phyloP scores from a whole-genome alignment of 2,888 invertebrate genomes.

The Campoplex nolae region DNA sequence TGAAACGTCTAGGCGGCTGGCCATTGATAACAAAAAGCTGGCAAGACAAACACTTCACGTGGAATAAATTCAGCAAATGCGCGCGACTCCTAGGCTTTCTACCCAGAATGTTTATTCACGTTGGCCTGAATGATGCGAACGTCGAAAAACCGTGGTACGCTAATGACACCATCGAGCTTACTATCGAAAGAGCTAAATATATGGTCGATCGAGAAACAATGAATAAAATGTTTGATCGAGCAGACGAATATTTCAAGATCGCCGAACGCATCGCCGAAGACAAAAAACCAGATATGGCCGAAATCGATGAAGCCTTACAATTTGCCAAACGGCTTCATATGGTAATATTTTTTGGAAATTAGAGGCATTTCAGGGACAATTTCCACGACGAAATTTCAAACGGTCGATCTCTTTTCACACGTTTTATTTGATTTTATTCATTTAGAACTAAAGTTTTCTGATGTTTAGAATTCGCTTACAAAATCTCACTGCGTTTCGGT shows the following conservation, averaged over 20 bases:
- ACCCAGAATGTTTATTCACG: constrained; percentile 71
- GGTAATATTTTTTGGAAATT: constrained; percentile 36
- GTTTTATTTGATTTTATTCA: too few species aligned
- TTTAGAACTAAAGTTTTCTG: too few species aligned
- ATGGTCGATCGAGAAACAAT: constrained; percentile 48
- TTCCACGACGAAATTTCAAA: background rate
- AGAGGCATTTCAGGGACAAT: too few species aligned
- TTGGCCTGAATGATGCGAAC: constrained; percentile 70
- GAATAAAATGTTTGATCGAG: constrained; percentile 46
- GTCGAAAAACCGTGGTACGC: constrained; percentile 65
- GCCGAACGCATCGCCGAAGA: constrained; percentile 56
- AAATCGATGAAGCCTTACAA: constrained; percentile 64
- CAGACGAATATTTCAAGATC: constrained; percentile 61
- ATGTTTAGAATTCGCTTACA: too few species aligned
- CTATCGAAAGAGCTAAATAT: constrained; percentile 66
- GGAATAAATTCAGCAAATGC: constrained; percentile 71
- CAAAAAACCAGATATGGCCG: constrained; percentile 46
- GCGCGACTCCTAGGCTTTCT: constrained; percentile 70
- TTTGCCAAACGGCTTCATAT: constrained; percentile 58
- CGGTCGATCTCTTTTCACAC: background rate
- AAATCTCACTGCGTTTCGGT: too few species aligned
- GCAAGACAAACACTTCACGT: constrained; percentile 68
- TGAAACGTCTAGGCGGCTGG: constrained; percentile 71
- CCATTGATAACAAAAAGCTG: constrained; percentile 68
- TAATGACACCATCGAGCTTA: constrained; percentile 70